Percentiles rank a stretch among this genome's conserved stretches.
Evolutionary conservation across 1,140 invertebrate genomes (phyloP).

Genomic region (Coenobita brevimanus): DNA sequence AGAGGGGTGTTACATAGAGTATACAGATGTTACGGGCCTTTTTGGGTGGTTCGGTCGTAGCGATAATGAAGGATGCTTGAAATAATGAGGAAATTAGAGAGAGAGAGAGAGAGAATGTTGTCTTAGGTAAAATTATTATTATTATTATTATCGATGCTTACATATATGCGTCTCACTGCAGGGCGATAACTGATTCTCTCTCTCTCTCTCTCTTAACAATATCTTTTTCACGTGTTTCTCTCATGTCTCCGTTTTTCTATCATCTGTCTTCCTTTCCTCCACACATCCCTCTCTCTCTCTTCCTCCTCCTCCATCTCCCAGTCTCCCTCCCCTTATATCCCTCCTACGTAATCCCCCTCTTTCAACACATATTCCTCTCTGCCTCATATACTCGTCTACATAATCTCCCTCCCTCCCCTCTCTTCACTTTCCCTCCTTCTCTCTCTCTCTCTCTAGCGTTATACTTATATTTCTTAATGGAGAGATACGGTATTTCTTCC

Average conservation of each 20-base stretch:
- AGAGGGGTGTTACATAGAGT: too few species aligned
- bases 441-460: not conserved
- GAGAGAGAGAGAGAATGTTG: constrained; percentile 2
- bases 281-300: not conserved
- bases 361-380: not conserved
- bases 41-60: too few species aligned
- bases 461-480: not conserved
- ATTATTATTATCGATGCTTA: too few species aligned
- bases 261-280: not conserved
- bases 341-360: not conserved
- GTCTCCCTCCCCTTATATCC: not conserved
- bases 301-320: not conserved
- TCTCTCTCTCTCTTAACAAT: not conserved
- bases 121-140: not conserved
- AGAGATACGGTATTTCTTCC: too few species aligned
- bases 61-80: too few species aligned
- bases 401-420: not conserved
- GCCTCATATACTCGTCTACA: not conserved
- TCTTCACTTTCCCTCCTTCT: not conserved
- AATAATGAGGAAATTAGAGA: not conserved
- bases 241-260: not conserved
- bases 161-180: not conserved
- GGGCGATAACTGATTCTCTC: not conserved
- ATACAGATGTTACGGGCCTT: too few species aligned
- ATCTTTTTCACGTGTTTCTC: too few species aligned